phyloP scores from a whole-genome alignment of 2,113 vertebrate species.

The Leucopternis melanops region DNA sequence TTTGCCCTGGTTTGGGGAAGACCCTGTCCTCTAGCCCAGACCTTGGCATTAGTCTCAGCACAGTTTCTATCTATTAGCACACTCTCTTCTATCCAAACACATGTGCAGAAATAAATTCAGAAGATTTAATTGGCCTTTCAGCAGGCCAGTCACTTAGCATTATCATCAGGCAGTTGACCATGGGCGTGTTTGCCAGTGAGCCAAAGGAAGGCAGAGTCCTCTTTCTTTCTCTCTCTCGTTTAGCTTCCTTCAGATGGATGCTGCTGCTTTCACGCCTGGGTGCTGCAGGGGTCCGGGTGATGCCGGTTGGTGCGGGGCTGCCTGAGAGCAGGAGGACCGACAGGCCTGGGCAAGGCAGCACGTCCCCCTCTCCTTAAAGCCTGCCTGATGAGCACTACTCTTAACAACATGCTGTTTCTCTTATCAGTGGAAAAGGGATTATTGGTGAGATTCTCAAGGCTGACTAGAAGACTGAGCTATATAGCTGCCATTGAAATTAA shows the following conservation, averaged over 20 bases:
- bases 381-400: not conserved
- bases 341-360: not conserved
- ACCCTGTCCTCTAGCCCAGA: not conserved
- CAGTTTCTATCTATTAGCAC: not conserved
- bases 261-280: not conserved
- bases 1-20: not conserved
- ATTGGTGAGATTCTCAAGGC: not conserved
- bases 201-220: not conserved
- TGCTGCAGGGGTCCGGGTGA: not conserved
- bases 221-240: not conserved
- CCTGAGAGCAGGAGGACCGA: not conserved
- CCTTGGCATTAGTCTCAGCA: not conserved
- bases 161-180: not conserved
- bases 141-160: not conserved
- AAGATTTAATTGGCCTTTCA: not conserved
- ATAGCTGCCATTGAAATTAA: not conserved
- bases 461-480: not conserved
- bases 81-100: not conserved
- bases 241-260: not conserved
- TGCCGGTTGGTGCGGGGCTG: fast-evolving
- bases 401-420: not conserved
- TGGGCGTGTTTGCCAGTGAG: not conserved
- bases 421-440: not conserved
- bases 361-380: not conserved
- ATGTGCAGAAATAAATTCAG: not conserved